Evolutionary conservation across 2,113 vertebrate genomes (phyloP).

Genomic region (Lampris incognitus): DNA sequence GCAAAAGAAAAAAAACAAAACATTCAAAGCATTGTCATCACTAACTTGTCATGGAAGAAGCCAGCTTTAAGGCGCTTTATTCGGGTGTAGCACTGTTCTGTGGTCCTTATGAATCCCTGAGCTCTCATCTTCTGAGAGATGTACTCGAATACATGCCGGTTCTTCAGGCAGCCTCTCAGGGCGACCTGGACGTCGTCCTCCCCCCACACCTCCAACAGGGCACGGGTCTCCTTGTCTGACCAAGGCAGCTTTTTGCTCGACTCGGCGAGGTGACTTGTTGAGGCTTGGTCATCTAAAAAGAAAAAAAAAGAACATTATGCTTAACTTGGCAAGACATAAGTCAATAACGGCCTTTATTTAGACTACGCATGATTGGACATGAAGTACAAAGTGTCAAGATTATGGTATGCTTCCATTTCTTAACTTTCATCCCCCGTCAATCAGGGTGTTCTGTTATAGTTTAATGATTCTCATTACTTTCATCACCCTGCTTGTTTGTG

Average conservation of each 20-base stretch:
- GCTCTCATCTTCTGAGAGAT: conserved; percentile 75
- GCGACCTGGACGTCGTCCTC: conserved; percentile 76
- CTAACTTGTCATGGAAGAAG: conserved; percentile 79
- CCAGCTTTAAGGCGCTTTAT: conserved; percentile 79
- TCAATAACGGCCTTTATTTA: neutral
- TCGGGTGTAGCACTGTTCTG: conserved; percentile 81
- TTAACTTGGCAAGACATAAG: neutral
- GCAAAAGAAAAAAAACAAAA: neutral
- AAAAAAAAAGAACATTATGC: neutral
- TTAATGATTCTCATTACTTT: neutral
- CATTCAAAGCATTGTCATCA: neutral
- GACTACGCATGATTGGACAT: neutral
- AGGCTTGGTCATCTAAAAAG: conserved; percentile 60
- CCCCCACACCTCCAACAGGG: conserved; percentile 77
- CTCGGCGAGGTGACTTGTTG: conserved; percentile 65
- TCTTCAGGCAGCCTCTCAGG: conserved; percentile 75
- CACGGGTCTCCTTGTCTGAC: conserved; percentile 78
- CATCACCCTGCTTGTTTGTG: neutral
- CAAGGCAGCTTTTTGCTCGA: conserved; percentile 76
- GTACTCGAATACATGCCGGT: conserved; percentile 78
- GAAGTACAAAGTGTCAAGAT: too few species aligned
- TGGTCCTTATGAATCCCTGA: conserved; percentile 69
- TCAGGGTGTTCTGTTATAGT: too few species aligned
- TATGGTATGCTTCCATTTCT: too few species aligned
- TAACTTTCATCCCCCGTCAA: too few species aligned